These are phyloP conservation scores for Periparus ater DNA, from an alignment of 2,797 vertebrate species.

Conservation along the genomic window DNA sequence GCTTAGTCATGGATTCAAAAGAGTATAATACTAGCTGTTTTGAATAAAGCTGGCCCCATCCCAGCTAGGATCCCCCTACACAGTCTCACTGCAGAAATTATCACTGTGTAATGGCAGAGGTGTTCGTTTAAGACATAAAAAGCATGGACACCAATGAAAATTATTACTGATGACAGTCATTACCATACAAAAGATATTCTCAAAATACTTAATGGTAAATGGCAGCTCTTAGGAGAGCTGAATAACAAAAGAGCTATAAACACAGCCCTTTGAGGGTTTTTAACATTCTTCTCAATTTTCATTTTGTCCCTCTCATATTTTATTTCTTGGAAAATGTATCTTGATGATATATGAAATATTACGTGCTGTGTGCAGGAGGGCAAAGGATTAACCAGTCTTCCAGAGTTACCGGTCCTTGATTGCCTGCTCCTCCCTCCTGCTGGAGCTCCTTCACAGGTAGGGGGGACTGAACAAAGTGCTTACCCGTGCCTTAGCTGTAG, in stretches of 20 bases:
- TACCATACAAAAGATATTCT: neutral
- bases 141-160: neutral
- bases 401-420: neutral
- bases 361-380: neutral
- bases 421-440: neutral
- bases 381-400: neutral
- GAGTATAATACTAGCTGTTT: neutral
- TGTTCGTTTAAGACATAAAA: neutral
- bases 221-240: neutral
- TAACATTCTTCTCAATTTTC: neutral
- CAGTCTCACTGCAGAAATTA: neutral
- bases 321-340: neutral
- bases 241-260: neutral
- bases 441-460: neutral
- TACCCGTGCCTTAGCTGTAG: neutral
- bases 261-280: neutral
- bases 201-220: conserved; percentile 8
- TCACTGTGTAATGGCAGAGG: neutral
- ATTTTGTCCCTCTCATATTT: neutral
- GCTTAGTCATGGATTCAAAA: neutral
- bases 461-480: neutral
- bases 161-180: neutral
- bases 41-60: neutral
- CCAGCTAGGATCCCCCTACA: neutral
- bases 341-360: neutral